phyloP scores from a whole-genome alignment of 2,888 invertebrate genomes.

The Eutolmus rufibarbis region DNA sequence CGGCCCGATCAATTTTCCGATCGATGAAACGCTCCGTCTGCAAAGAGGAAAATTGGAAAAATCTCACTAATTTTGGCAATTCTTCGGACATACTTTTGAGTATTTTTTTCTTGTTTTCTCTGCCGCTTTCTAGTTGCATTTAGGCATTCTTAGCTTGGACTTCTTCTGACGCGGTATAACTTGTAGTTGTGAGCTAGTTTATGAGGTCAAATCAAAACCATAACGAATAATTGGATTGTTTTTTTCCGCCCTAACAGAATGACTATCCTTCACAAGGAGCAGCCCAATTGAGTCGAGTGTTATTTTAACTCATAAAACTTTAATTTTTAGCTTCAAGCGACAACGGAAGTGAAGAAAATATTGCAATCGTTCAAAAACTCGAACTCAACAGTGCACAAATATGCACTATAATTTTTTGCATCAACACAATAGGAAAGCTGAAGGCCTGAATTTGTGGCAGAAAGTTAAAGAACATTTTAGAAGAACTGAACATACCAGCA shows the following conservation, averaged over 20 bases:
- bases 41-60: constrained; percentile 51
- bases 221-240: neutral
- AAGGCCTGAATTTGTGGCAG: too few relatives aligned
- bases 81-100: neutral
- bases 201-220: neutral
- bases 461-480: too few relatives aligned
- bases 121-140: neutral
- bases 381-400: too few relatives aligned
- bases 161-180: neutral
- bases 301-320: neutral
- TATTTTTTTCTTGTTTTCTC: neutral
- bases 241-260: neutral
- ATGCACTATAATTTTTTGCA: too few relatives aligned
- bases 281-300: neutral
- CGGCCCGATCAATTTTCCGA: constrained; percentile 81
- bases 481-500: too few relatives aligned
- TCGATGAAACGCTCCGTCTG: constrained; percentile 84
- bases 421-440: too few relatives aligned
- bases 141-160: neutral
- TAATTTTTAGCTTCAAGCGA: neutral
- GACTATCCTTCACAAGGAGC: neutral
- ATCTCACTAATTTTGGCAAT: neutral
- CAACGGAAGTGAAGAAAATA: too few relatives aligned
- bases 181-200: neutral
- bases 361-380: too few relatives aligned